Base-by-base conservation (phyloP, 2,113 vertebrate genomes). In the Paramormyrops kingsleyae region DNA sequence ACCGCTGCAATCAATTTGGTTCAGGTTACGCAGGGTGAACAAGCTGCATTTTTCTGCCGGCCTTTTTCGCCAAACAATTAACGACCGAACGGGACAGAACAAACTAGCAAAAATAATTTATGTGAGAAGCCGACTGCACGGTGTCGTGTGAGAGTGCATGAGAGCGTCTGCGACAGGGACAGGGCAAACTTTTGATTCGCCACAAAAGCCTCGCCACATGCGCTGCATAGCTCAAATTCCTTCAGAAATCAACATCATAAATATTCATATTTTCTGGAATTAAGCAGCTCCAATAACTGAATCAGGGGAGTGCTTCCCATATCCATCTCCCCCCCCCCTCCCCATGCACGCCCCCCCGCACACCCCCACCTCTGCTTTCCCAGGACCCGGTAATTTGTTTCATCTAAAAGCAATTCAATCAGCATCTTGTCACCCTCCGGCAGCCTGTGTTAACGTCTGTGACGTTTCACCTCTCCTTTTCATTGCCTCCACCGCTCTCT, bases 351-450 rank as follows among this genome's bases (percentile, higher is more conserved):
- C 80, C 1, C 44, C n/a, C 59, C 0, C 59, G 24, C n/a, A 90
- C 89, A 66, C 93, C 92, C 93, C 95, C 21, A 92, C 91, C 94
- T 94, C 59, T 27, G 21, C 59, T 39, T 39, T 46, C 44, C 80
- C 35, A 19, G 39, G 93, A 50, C 85, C 85, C 21, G 24, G 9
- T 95, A 95, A 95, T 96, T 94, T 94, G 95, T 95, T 95, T 95
- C 94, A 96, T 96, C 94, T 95, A 95, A 95, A 96, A 96, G 94
- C 94, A 94, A 95, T 94, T 95, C 95, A 95, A 94, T 94, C 95
- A 95, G 94, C 94, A 94, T 95, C 94, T 91, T 93, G 95, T 95
- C 95, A 94, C 96, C 94, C 95, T 95, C 95, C 93, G 95, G 93
- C 96, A 95, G 88, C 93, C 94, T 92, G 93, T 92, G 94, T 95